Evolutionary conservation across 2,113 vertebrate genomes (phyloP).

Genomic region (Leucoraja erinaceus): DNA sequence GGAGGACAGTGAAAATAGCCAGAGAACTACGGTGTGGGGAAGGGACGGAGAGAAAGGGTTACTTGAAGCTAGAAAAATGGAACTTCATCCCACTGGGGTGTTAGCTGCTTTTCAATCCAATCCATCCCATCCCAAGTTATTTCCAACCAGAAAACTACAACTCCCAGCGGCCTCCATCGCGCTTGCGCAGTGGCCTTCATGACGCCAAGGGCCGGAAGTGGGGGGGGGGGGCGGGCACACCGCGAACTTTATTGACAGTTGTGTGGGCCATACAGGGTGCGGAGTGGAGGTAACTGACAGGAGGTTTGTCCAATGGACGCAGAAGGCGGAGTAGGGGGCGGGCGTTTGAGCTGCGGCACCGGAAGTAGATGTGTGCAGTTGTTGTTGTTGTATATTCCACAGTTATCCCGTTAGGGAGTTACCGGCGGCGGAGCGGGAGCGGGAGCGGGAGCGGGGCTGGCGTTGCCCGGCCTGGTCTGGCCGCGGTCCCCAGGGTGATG

Average conservation of each 20-base stretch:
- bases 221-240: neutral
- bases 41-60: no score
- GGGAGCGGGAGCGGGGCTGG: neutral
- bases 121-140: neutral
- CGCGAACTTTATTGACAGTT: neutral
- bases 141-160: neutral
- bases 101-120: no score
- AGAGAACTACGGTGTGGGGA: no score
- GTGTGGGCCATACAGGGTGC: neutral
- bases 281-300: rapidly evolving
- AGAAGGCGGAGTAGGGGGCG: neutral
- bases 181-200: neutral
- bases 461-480: no score
- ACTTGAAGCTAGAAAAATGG: no score
- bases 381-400: neutral
- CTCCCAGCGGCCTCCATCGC: neutral
- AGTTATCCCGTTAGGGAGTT: neutral
- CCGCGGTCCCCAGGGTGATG: neutral
- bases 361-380: neutral
- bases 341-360: neutral
- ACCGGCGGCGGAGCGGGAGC: neutral
- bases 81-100: no score
- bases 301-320: neutral
- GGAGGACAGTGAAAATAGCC: no score
- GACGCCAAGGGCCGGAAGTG: rapidly evolving